Evolutionary conservation across 1,140 invertebrate species (phyloP), one percentile per base, ranked within the genome.

Genomic region (Agraylea sexmaculata): DNA sequence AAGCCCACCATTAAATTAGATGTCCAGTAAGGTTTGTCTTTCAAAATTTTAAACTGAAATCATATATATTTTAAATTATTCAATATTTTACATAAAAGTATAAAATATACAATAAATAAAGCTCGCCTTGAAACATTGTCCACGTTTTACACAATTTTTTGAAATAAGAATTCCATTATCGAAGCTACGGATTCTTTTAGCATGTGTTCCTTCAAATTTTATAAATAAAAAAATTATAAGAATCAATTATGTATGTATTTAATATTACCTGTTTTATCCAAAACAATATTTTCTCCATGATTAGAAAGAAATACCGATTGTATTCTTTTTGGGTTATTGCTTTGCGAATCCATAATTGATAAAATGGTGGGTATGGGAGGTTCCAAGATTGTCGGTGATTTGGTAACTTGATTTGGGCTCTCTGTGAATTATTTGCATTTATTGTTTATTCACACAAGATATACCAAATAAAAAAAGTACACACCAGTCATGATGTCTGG

Each of bases 41-140:
- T 49, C 10, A 25, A 31, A 7, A 49, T 28, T 17, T 40, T 33
- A 21, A 48, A 32, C 46, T 48, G 19, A n/a, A 21, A 37, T 34
- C 4, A 3, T 6, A 19, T 16, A n/a, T n/a, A n/a, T 17, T 39
- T 39, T 20, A 10, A 40, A 19, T 32, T 32, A n/a, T 32, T 19
- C n/a, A 19, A 31, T 4, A 7, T 16, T 18, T 28, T 28, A 28
- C 2, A 15, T 8, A 20, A 4, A 42, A 7, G 15, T 7, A 15
- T 8, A 7, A 15, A 32, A 32, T 7, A 32, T 32, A 7, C 13
- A 13, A 32, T 7, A 32, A 32, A 32, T 6, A 10, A 32, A 32
- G 15, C 28, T 17, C 22, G 45, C 46, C 31, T 49, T 43, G 28
- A 42, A 45, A 29, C 19, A 42, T 27, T 44, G 43, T 17, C 43